A percentile compares a stretch with the other conserved stretches of the same genome.
phyloP scores from a whole-genome alignment of 2,888 invertebrate genomes.

The Apotomis betuletana region DNA sequence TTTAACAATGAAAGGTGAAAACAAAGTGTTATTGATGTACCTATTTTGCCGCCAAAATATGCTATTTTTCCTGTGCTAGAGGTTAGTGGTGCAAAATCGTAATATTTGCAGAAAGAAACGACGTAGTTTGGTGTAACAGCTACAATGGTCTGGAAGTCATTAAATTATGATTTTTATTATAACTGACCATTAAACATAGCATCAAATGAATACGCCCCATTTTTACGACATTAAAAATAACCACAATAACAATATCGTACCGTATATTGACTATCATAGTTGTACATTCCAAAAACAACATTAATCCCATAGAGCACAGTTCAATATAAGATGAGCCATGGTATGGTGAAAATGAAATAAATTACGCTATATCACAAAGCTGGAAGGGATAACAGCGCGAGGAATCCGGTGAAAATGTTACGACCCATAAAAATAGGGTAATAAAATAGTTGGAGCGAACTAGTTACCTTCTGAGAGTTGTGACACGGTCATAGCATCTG shows the following conservation, averaged over 20 bases:
- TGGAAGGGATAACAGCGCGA: constrained; percentile 19
- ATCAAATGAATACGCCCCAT: neutral
- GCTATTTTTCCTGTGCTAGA: too few species aligned
- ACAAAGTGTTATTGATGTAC: too few species aligned
- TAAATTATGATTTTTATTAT: too few species aligned
- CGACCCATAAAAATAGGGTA: constrained; percentile 44
- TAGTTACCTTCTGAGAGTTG: constrained; percentile 35
- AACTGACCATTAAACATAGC: neutral
- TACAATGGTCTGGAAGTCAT: too few species aligned
- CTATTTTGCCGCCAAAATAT: too few species aligned
- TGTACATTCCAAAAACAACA: neutral
- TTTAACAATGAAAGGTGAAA: too few species aligned
- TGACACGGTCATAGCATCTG: neutral
- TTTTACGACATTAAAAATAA: neutral
- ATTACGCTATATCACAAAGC: constrained; percentile 30
- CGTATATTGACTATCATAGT: neutral
- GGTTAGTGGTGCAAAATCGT: too few species aligned
- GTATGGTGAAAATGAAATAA: constrained; percentile 18
- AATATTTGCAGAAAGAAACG: too few species aligned
- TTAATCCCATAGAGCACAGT: neutral
- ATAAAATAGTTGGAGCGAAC: constrained; percentile 43
- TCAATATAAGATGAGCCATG: neutral
- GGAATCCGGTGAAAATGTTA: constrained; percentile 42
- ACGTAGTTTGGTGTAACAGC: too few species aligned
- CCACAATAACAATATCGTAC: neutral